These are phyloP conservation scores for Protobothrops mucrosquamatus DNA, from an alignment of 2,113 vertebrate genomes.

Conservation along the genomic window DNA sequence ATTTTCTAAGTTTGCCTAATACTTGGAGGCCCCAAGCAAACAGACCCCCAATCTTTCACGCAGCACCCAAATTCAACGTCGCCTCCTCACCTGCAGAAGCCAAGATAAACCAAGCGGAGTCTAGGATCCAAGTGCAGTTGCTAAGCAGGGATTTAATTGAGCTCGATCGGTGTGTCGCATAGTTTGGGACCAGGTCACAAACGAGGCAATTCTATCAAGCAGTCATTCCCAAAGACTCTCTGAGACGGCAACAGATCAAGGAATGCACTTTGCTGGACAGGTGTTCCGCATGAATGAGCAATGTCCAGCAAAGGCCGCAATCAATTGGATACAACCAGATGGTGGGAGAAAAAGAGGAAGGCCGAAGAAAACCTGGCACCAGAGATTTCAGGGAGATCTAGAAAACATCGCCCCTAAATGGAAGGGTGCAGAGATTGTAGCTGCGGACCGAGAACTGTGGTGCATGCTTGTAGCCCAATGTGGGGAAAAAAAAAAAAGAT, in stretches of 20 bases:
- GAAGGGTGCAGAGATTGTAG: background rate
- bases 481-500: background rate
- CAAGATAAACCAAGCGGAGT: background rate
- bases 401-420: background rate
- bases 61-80: background rate
- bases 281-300: background rate
- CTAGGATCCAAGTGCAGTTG: background rate
- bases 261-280: background rate
- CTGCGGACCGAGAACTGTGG: background rate
- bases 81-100: background rate
- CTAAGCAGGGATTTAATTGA: background rate
- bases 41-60: background rate
- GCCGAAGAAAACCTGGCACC: background rate
- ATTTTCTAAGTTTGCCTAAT: background rate
- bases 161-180: background rate
- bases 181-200: background rate
- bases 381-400: background rate
- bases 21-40: background rate
- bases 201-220: background rate
- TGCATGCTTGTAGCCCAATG: background rate
- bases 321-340: background rate
- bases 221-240: no score
- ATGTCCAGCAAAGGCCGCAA: background rate
- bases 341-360: background rate
- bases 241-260: background rate